These are phyloP conservation scores for Aphodius granarius DNA, from an alignment of 2,888 invertebrate species.

Conservation along the genomic window DNA sequence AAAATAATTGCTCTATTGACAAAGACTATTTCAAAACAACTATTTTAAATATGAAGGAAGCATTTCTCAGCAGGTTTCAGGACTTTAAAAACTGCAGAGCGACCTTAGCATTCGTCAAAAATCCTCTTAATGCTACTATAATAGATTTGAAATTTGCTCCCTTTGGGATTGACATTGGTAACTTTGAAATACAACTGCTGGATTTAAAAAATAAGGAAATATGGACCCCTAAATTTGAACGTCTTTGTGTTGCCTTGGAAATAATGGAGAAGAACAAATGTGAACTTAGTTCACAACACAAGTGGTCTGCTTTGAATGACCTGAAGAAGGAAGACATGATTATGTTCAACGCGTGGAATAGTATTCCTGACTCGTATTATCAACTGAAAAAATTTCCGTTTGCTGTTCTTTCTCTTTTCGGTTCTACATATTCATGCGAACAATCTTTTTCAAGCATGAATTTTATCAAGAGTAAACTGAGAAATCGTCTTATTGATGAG, in stretches of 20 bases:
- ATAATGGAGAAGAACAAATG: constrained; percentile 41
- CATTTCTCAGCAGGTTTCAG: constrained; percentile 39
- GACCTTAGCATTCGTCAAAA: constrained; percentile 39
- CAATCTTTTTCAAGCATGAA: constrained; percentile 34
- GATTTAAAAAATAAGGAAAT: constrained; percentile 39
- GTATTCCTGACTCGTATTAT: constrained; percentile 17
- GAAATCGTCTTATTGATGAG: constrained; percentile 34
- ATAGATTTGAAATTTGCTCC: constrained; percentile 26
- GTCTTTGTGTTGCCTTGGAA: constrained; percentile 49
- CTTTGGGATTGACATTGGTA: constrained; percentile 19
- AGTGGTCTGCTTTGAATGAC: constrained; percentile 37
- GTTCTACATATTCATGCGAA: constrained; percentile 30
- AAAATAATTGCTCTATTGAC: constrained; percentile 36
- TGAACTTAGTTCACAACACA: constrained; percentile 33
- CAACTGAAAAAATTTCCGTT: constrained; percentile 29
- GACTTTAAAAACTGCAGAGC: constrained; percentile 40
- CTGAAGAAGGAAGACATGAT: constrained; percentile 29
- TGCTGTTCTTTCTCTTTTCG: constrained; percentile 32
- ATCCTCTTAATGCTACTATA: constrained; percentile 36
- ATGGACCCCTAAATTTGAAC: constrained; percentile 39
- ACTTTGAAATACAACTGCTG: constrained; percentile 23
- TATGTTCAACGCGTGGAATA: constrained; percentile 29
- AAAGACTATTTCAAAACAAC: constrained; percentile 22
- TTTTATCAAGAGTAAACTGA: constrained; percentile 20
- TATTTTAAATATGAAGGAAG: constrained; percentile 31